A percentile compares a stretch with the other conserved stretches of the same genome.
Evolutionary conservation across 2,113 vertebrate genomes (phyloP).

Genomic region (Tichodroma muraria): DNA sequence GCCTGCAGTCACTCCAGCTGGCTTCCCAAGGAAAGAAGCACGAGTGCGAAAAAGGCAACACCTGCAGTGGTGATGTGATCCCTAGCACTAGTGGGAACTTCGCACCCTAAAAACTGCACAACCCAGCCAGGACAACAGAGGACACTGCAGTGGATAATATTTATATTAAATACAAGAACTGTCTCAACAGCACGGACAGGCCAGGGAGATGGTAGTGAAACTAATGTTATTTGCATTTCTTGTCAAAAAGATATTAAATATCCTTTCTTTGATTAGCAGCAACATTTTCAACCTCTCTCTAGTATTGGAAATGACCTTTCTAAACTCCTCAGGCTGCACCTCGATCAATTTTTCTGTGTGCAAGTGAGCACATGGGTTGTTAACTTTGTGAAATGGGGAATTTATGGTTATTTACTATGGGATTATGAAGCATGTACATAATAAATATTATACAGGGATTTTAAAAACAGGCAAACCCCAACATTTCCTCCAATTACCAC

Average conservation of each 20-base stretch:
- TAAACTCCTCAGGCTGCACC: not conserved
- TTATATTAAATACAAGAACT: not conserved
- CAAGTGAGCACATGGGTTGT: not conserved
- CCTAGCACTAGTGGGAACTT: not conserved
- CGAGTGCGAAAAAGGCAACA: not conserved
- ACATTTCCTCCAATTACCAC: not conserved
- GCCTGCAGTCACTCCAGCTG: not conserved
- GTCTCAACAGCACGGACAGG: not conserved
- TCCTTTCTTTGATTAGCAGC: not conserved
- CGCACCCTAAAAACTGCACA: not conserved
- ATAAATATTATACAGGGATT: not conserved
- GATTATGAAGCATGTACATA: not conserved
- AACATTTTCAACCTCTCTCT: not conserved
- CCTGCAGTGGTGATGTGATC: not conserved
- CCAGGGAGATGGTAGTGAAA: not conserved
- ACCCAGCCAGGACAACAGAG: not conserved
- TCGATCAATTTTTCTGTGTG: not conserved
- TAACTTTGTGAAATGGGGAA: constrained; percentile 12
- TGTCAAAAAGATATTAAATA: constrained; percentile 14
- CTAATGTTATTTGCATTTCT: constrained; percentile 19
- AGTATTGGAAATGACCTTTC: constrained; percentile 31
- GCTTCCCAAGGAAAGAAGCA: not conserved
- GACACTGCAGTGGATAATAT: not conserved
- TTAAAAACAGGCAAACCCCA: not conserved
- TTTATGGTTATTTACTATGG: not conserved